A percentile compares a stretch with the other conserved stretches of the same genome.
These are phyloP conservation scores for Zaprionus africanus DNA, from an alignment of 1,140 invertebrate species.

Conservation along the genomic window DNA sequence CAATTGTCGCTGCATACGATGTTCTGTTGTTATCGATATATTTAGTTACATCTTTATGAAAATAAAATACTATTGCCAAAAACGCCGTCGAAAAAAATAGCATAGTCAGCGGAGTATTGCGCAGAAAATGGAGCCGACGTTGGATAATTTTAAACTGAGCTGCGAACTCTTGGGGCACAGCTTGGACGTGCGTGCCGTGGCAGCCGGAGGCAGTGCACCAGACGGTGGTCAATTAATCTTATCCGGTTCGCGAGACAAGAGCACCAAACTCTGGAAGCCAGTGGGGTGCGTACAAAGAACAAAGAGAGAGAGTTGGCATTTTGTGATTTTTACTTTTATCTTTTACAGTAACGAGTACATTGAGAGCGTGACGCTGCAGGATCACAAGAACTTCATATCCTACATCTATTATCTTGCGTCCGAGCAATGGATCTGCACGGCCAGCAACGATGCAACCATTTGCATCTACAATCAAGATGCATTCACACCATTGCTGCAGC, in stretches of 20 bases:
- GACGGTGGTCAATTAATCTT: slow-evolving; percentile 89
- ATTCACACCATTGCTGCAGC: slow-evolving; percentile 87
- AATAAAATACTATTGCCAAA: slow-evolving; percentile 27
- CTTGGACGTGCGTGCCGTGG: slow-evolving; percentile 92
- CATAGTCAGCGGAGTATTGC: slow-evolving; percentile 34
- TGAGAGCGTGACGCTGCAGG: slow-evolving; percentile 89
- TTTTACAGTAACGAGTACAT: slow-evolving; percentile 85
- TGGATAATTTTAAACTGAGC: slow-evolving; percentile 90
- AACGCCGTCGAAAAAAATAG: slow-evolving; percentile 45
- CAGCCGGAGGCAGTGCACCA: slow-evolving; percentile 88
- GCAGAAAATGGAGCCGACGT: slow-evolving; percentile 66
- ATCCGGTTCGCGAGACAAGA: slow-evolving; percentile 94
- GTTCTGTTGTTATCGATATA: slow-evolving; percentile 17
- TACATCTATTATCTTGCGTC: slow-evolving; percentile 91
- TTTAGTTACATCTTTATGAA: slow-evolving; percentile 18
- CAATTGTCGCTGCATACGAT: background rate
- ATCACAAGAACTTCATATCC: slow-evolving; percentile 94
- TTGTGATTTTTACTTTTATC: slow-evolving; percentile 66
- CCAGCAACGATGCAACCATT: slow-evolving; percentile 94
- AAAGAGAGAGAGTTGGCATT: background rate
- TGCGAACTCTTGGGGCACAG: slow-evolving; percentile 91
- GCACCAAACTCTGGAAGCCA: slow-evolving; percentile 92
- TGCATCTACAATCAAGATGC: slow-evolving; percentile 89
- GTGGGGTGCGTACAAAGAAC: slow-evolving; percentile 86
- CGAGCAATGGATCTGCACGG: slow-evolving; percentile 92